Base-by-base conservation (phyloP, 2,797 vertebrate genomes). In the Schizothorax lantsangensis region DNA sequence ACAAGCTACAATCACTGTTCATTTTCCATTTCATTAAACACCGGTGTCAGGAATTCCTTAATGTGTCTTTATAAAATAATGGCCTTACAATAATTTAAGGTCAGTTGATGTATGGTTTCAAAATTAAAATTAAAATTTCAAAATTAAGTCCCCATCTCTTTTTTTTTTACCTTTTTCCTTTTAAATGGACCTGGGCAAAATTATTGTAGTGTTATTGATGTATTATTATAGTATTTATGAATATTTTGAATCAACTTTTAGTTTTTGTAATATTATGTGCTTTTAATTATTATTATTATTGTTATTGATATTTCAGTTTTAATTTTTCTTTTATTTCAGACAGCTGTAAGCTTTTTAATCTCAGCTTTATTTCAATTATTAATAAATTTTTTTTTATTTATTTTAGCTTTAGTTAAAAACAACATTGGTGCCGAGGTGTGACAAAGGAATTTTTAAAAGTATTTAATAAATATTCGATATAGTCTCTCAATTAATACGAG, bases 1-100 rank as follows among this genome's bases (percentile, higher is more conserved):
- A 86, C 30, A 54, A 59, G 38, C 38, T 64, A 5, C 43, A 80
- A 85, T 73, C 45, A 59, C 7, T 15, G 74, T 64, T 40, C 40
- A 80, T 83, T 83, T 49, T 12, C 68, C 57, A 79, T 79, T 79
- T 83, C 72, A 17, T 78, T 23, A 52, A 52, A 54, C 33, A 69
- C 23, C 2, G 12, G 11, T 47, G 23, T 64, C n/a, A 64, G n/a
- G 9, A 47, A 21, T 30, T 66, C 5, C 40, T 64, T 30, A 33
- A 62, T n/a, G 57, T 59, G 57, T 59, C 57, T n/a, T 59, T 52
- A 66, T 66, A 17, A 66, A 33, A 66, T 66, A 66, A 66, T 8
- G 14, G 12, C 30, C 14, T 33, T 66, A 33, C 62, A 33, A 17
- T 66, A 17, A 6, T 66, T 33, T 66, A n/a, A 4, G 54, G 21